Base-by-base conservation (phyloP, 2,888 invertebrate genomes). In the Maniola hyperantus region DNA sequence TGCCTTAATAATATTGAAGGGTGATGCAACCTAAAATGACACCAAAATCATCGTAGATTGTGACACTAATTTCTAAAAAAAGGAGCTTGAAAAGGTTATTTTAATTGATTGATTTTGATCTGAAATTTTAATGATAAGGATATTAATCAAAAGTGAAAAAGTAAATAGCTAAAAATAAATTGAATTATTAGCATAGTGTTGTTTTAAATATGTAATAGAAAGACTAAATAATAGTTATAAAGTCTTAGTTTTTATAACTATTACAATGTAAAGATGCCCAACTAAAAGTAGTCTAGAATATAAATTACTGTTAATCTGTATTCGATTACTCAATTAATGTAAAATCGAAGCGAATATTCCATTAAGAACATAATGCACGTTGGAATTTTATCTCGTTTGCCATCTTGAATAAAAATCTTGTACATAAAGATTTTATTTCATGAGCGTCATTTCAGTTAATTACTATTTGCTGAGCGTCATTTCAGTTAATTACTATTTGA, bases 301-400 rank as follows among this genome's bases (percentile, higher is more conserved):
- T 15, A 20, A 51, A 61, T 61, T 36, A 50, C 50, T 18, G 36
- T 36, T 51, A 50, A 61, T 61, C 50, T 39, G 36, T 39, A 61
- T 61, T 61, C 61, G 13, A 61, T 61, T 61, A 48, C 61, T 61
- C 20, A 36, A 61, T 50, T 61, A 72, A 74, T 73, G 59, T 71
- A 66, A 72, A 72, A 75, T 74, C 58, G 70, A 64, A 65, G 57
- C 64, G 70, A 71, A 73, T 13, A 34, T 34, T 65, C 53, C 65
- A 54, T 65, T 54, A 48, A 53, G 53, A 39, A 53, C 42, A 54
- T 58, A 51, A 50, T 53, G 18, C 53, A 60, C 18, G 36, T 61
- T 26, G 42, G 48, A 61, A 75, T 75, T 69, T 67, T 53, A 60
- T 68, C 61, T 67, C 67, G 58, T 65, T 62, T 61, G 65, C 55